Conservation (phyloP, 1,140 invertebrate genomes). For the Drosophila rufa region DNA sequence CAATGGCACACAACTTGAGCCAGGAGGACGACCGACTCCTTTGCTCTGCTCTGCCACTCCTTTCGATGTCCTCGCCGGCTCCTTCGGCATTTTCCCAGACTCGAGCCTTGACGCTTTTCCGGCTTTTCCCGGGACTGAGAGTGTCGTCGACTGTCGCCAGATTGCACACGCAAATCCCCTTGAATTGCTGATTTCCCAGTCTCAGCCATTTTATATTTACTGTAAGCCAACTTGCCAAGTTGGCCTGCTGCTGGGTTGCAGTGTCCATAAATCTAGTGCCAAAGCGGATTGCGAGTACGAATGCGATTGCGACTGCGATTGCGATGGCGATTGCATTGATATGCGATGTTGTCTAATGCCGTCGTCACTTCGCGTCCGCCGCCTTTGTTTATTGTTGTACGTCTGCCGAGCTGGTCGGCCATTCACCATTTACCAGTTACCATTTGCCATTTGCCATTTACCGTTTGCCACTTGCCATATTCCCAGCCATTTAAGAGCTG, state of each 20-base stretch:
- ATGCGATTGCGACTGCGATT: constrained; percentile 43
- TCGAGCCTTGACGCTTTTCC: neutral
- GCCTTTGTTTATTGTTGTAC: constrained; percentile 60
- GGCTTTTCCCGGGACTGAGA: constrained; percentile 8
- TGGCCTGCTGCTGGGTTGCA: constrained; percentile 46
- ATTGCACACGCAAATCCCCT: constrained; percentile 71
- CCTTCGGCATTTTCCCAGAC: neutral
- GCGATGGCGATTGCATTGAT: constrained; percentile 64
- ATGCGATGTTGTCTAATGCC: constrained; percentile 69
- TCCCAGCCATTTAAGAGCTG: constrained; percentile 23
- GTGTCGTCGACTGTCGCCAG: constrained; percentile 64
- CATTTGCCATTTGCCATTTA: neutral
- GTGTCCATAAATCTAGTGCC: constrained; percentile 71
- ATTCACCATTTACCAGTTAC: constrained; percentile 24
- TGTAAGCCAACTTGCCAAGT: constrained; percentile 49
- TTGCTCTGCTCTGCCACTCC: neutral
- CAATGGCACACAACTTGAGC: constrained; percentile 49
- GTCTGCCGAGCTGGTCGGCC: constrained; percentile 50
- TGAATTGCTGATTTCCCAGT: constrained; percentile 71
- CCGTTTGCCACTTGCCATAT: constrained; percentile 16
- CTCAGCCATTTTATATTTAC: constrained; percentile 60
- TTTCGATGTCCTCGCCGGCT: neutral
- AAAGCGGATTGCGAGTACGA: constrained; percentile 71
- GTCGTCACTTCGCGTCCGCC: constrained; percentile 26
- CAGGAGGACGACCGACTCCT: constrained; percentile 17